Evolutionary conservation across 2,888 invertebrate species (phyloP), one percentile per base, ranked within the genome.

Genomic region (Tinea trinotella): DNA sequence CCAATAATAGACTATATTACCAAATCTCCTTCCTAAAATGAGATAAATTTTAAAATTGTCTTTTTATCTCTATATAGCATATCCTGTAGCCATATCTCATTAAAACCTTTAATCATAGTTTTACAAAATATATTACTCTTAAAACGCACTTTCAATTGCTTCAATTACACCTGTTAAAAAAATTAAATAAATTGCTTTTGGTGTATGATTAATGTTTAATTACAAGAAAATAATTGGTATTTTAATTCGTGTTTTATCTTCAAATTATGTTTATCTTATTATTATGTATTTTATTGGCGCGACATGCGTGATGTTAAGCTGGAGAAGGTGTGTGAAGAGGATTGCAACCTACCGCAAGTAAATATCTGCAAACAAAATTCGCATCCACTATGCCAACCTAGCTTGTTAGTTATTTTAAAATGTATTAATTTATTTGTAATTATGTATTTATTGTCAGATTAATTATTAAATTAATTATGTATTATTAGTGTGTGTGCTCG

Each of bases 41-140:
- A n/a, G n/a, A n/a, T n/a, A n/a, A n/a, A n/a, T n/a, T n/a, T n/a
- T n/a, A n/a, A n/a, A n/a, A n/a, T n/a, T n/a, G n/a, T n/a, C n/a
- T n/a, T 69, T 64, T 70, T 64, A 67, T 67, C 66, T 68, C 63
- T 65, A 64, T 61, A 66, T 76, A 77, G 77, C 79, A 81, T 81
- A 81, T 82, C 81, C 79, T 57, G 74, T 82, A 81, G 77, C 72
- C 72, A 79, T 82, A 80, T 75, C 74, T 36, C 12, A n/a, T 36
- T n/a, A 12, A 9, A 24, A 24, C 5, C 5, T 24, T 24, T 24
- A 7, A 36, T 36, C 36, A 4, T 12, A 4, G 4, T 36, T n/a
- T n/a, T 9, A 36, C 12, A 9, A 36, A n/a, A 9, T 36, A 36
- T 36, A 5, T 36, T 36, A n/a, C 6, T 4, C n/a, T n/a, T 36